Conservation (phyloP, 2,888 invertebrate genomes). For the Meganola albula region DNA sequence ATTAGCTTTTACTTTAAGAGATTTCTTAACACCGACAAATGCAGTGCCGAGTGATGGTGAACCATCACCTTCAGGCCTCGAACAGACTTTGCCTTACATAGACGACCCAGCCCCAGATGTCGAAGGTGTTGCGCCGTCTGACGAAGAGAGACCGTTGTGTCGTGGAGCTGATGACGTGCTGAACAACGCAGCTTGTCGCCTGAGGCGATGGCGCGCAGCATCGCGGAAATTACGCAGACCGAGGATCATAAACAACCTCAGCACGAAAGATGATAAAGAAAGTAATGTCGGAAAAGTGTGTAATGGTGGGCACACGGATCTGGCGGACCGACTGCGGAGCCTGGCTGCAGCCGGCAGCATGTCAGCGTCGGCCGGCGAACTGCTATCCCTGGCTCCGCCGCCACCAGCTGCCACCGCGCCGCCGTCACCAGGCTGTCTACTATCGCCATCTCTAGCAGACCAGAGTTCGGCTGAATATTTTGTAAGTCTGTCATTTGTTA, state of each 20-base stretch:
- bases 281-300: conserved; percentile 35
- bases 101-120: conserved; percentile 53
- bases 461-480: conserved; percentile 65
- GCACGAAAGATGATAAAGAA: conserved; percentile 47
- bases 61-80: conserved; percentile 43
- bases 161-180: conserved; percentile 59
- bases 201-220: conserved; percentile 71
- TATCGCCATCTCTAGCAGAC: conserved; percentile 65
- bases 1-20: conserved; percentile 57
- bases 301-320: conserved; percentile 58
- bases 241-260: conserved; percentile 69
- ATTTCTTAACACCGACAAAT: conserved; percentile 51
- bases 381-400: conserved; percentile 65
- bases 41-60: conserved; percentile 35
- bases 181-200: conserved; percentile 66
- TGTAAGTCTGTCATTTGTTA: conserved; percentile 41
- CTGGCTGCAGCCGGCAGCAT: conserved; percentile 67
- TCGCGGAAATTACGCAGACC: conserved; percentile 70
- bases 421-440: conserved; percentile 66
- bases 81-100: conserved; percentile 54
- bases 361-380: conserved; percentile 66
- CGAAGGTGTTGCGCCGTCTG: conserved; percentile 46
- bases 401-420: conserved; percentile 70
- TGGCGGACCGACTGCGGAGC: conserved; percentile 64
- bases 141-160: conserved; percentile 46